Evolutionary conservation across 2,888 invertebrate species (phyloP).

Genomic region (Cephus nigrinus): DNA sequence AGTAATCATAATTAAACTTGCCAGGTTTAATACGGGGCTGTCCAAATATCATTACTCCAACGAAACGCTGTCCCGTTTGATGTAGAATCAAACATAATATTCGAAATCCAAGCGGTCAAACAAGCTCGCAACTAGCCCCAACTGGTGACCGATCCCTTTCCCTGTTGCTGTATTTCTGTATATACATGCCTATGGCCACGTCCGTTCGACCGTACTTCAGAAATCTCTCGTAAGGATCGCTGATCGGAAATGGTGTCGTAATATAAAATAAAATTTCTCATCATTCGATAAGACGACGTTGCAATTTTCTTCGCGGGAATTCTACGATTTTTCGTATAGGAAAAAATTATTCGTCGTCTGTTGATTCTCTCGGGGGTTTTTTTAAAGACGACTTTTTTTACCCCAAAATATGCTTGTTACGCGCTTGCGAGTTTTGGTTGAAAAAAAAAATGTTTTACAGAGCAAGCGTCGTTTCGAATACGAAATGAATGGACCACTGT

Average conservation of each 20-base stretch:
- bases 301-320: neutral
- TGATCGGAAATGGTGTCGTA: neutral
- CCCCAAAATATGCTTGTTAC: neutral
- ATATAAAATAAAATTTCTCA: neutral
- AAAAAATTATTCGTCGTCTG: rapidly evolving
- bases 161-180: neutral
- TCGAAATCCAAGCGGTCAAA: constrained; percentile 23
- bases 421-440: neutral
- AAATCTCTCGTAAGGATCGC: neutral
- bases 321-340: neutral
- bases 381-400: neutral
- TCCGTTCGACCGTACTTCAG: neutral
- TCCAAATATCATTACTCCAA: constrained; percentile 41
- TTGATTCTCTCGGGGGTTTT: neutral
- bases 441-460: neutral
- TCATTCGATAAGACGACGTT: too few species aligned
- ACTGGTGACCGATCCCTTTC: neutral
- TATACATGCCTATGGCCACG: rapidly evolving
- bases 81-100: constrained; percentile 38
- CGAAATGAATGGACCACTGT: neutral
- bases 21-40: constrained; percentile 20
- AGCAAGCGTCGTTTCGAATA: neutral
- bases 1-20: constrained; percentile 6
- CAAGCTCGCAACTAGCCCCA: neutral
- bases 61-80: constrained; percentile 19